Base-by-base conservation (phyloP, 53 echinoderm and acorn worm genomes). In the Stichopus horrens region DNA sequence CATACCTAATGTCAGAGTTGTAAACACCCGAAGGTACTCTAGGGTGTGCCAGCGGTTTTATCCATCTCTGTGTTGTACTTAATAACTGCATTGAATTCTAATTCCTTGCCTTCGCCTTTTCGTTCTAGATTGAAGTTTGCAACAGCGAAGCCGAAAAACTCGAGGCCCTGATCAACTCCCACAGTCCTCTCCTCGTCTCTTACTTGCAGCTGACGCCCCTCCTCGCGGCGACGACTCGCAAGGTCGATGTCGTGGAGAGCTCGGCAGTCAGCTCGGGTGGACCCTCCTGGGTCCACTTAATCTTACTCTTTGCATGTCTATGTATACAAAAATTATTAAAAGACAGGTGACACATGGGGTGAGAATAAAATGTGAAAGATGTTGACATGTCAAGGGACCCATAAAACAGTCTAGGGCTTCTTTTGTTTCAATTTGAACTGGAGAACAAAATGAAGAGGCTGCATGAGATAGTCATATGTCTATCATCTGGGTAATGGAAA, bases 111-210 rank as follows among this genome's bases (percentile, higher is more conserved):
- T 7, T 54, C n/a, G 20, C 57, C 18, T 54, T 78, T 52, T 23
- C 58, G 80, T 54, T 75, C 13, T 90, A 97, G 95, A 94, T 97
- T 76, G 93, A 94, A 86, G 95, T 94, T 22, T 97, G 98, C 76
- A 94, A 95, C 86, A 92, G 77, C 58, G 98, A 97, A 57, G 95
- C 98, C 5, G 92, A 92, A 86, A 97, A 97, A 79, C 60, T 97
- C 52, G 98, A 90, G 19, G 94, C 95, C 14, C 88, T 95, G 6
- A 94, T 94, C 88, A 95, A 97, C 95, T 91, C 95, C 19, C 86
- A 93, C 16, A 97, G 98, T 76, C 98, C 98, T 14, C 88, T 92
- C 58, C 65, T 94, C 23, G 88, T 92, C 16, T 95, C 94, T 7
- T 97, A 91, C 59, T 86, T 95, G 75, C 92, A 97, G 58, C 89